Base-by-base conservation (phyloP, 2,113 vertebrate species). In the Thinocorus orbignyianus region DNA sequence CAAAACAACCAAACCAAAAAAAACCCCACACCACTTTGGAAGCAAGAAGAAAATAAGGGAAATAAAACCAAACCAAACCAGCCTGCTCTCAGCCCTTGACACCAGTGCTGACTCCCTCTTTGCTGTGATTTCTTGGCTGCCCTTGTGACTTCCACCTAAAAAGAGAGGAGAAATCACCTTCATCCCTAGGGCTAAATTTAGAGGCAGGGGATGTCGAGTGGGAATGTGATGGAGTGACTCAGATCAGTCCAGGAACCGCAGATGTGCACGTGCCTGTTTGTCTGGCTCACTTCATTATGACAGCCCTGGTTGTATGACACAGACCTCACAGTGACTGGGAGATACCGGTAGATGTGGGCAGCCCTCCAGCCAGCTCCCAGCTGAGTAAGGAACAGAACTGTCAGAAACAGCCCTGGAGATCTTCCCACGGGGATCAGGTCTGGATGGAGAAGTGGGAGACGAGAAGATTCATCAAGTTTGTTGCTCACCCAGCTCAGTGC, bases 101-200 rank as follows among this genome's bases (percentile, higher is more conserved):
- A 83, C 23, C 51, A 48, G 37, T 5, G 28, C 12, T 71, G 86
- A 64, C 42, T 78, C 72, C 15, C 11, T 87, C n/a, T 86, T 66
- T 69, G 35, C 39, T 60, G 42, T 35, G 54, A 54, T 81, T 92
- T 81, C 80, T 83, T 66, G 46, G n/a, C 41, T 73, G 58, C 17
- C 73, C 7, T 81, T 55, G 24, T 81, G 92, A 71, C 35, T 73
- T 74, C 42, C 48, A 84, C 48, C 81, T 89, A 60, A 91, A 95
- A 93, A 81, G 35, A 81, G 83, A 89, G 65, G 18, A 93, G 52
- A 61, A 87, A 89, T 91, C 70, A 64, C 77, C 52, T 91, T 70
- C 51, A 39, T 51, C 55, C 60, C 33, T 39, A 31, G 52, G 48
- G 86, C 26, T 89, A 71, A 95, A 87, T 81, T 79, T 89, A 85